Percentiles rank a stretch among this genome's conserved stretches.
Conservation (phyloP, 1,140 invertebrate genomes). For the Pogonomyrmex barbatus region DNA sequence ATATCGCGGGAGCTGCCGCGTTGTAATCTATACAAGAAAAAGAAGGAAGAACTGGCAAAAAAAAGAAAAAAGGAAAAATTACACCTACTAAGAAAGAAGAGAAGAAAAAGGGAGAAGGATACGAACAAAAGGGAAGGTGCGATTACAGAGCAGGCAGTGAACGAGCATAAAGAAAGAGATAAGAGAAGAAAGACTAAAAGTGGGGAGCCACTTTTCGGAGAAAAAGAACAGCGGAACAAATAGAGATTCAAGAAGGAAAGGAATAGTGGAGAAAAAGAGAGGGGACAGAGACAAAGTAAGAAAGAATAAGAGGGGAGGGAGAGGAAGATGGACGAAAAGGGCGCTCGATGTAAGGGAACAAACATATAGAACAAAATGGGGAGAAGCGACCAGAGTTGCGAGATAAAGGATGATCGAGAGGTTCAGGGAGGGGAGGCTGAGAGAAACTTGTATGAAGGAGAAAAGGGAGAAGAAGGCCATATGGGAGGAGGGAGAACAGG, state of each 20-base stretch:
- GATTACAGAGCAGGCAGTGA: not conserved
- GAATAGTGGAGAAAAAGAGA: slow-evolving; percentile 35
- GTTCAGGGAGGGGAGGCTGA: not conserved
- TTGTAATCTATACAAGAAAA: not conserved
- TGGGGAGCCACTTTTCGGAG: not conserved
- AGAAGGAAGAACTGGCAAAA: not conserved
- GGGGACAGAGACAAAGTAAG: not conserved
- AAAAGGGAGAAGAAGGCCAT: not conserved
- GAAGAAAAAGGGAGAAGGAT: slow-evolving; percentile 16
- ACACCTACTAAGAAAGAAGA: not conserved
- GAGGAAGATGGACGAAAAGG: not conserved
- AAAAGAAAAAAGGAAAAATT: not conserved
- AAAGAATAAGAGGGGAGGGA: not conserved
- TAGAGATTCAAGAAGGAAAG: not conserved
- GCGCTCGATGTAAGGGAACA: not conserved
- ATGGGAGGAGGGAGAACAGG: not conserved
- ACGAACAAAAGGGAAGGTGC: not conserved
- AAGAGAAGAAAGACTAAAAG: not conserved
- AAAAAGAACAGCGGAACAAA: not conserved
- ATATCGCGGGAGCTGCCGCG: not conserved
- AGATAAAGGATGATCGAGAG: slow-evolving; percentile 51
- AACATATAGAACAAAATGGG: slow-evolving; percentile 38
- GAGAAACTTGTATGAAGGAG: not conserved
- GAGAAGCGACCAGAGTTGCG: not conserved
- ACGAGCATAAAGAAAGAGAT: not conserved